Percentiles rank a stretch among this genome's conserved stretches.
Evolutionary conservation across 2,113 vertebrate species (phyloP).

Genomic region (Hypomesus transpacificus): DNA sequence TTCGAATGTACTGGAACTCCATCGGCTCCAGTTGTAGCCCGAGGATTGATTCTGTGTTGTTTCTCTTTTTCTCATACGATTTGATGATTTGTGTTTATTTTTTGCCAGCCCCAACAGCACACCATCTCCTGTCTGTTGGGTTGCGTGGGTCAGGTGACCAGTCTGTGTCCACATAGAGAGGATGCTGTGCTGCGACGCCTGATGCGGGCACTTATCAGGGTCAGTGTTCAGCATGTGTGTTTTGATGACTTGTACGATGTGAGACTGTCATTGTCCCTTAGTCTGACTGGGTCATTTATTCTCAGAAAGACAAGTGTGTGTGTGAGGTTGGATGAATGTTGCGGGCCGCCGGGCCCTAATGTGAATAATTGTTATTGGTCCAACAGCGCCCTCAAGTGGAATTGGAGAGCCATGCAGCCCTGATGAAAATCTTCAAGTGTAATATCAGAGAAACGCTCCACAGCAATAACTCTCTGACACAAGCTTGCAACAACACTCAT

Average conservation of each 20-base stretch:
- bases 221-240: slow-evolving; percentile 28
- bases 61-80: too few species aligned
- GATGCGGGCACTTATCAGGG: slow-evolving; percentile 68
- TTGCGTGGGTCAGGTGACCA: slow-evolving; percentile 69
- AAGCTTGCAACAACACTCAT: slow-evolving; percentile 11
- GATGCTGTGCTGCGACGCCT: slow-evolving; percentile 67
- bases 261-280: background rate
- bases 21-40: background rate
- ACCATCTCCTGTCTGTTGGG: slow-evolving; percentile 72
- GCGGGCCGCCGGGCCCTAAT: background rate
- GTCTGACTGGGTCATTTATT: background rate
- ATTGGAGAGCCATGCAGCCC: slow-evolving; percentile 25
- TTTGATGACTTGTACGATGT: background rate
- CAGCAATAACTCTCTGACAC: slow-evolving; percentile 18
- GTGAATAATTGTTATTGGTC: background rate
- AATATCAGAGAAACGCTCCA: slow-evolving; percentile 54
- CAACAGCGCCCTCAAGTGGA: slow-evolving; percentile 61
- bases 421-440: slow-evolving; percentile 58
- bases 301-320: background rate
- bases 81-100: background rate
- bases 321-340: background rate
- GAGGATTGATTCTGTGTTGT: too few species aligned
- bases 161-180: slow-evolving; percentile 68
- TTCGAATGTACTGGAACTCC: too few species aligned
- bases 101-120: slow-evolving; percentile 65